phyloP scores from a whole-genome alignment of 2,797 vertebrate species.

The Vultur gryphus region DNA sequence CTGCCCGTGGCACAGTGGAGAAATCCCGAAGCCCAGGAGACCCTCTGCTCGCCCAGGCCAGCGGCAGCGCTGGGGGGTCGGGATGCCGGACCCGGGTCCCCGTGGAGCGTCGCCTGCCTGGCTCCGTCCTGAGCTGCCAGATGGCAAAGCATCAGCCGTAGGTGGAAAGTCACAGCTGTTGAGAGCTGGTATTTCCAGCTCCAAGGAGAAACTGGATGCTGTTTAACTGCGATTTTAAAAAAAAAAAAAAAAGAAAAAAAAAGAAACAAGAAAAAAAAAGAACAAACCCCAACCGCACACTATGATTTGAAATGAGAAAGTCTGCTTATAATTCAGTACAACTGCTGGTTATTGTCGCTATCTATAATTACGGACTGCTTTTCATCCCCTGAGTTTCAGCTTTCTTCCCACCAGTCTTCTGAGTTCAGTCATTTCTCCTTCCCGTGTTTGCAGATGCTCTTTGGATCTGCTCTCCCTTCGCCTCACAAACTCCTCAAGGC shows the following conservation, averaged over 20 bases:
- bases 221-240: background rate
- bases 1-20: accelerated
- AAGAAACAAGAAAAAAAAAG: background rate
- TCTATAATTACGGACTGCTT: background rate
- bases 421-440: background rate
- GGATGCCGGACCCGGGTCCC: accelerated
- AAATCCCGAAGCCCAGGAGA: background rate
- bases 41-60: background rate
- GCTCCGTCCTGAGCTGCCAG: accelerated
- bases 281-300: background rate
- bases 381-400: background rate
- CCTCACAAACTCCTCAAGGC: background rate
- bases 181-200: background rate
- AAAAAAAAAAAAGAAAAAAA: no score
- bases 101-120: accelerated
- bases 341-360: background rate
- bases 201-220: background rate
- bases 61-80: accelerated
- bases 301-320: background rate
- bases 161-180: accelerated
- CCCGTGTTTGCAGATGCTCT: background rate
- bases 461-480: background rate
- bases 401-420: background rate
- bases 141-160: accelerated
- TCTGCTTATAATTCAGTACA: background rate